Conservation (phyloP, 2,113 vertebrate species). For the Tinamus guttatus region DNA sequence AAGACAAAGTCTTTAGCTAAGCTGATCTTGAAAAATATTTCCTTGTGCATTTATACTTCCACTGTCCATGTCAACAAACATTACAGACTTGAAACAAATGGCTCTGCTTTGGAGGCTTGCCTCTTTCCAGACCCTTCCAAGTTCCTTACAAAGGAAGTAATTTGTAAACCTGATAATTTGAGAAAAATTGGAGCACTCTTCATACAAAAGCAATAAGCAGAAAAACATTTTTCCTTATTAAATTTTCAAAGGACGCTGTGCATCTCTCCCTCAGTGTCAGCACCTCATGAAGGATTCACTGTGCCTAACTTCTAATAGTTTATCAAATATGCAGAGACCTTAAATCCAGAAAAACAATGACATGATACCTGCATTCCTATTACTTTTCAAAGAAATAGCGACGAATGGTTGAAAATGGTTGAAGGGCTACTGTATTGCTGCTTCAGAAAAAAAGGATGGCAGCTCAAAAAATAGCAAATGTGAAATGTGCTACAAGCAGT, state of each 20-base stretch:
- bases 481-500: neutral
- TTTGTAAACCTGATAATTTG: neutral
- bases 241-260: neutral
- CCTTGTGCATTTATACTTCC: neutral
- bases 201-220: neutral
- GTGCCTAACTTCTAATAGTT: neutral
- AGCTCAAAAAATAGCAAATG: neutral
- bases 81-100: neutral
- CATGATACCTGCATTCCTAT: neutral
- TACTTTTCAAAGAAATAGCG: neutral
- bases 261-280: neutral
- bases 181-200: neutral
- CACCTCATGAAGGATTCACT: neutral
- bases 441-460: neutral
- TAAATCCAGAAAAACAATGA: neutral
- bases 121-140: neutral
- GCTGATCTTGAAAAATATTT: neutral
- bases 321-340: neutral
- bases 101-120: neutral
- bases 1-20: neutral
- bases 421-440: accelerated
- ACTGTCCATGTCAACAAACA: accelerated
- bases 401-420: neutral
- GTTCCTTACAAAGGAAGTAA: neutral
- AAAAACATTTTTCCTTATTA: neutral